Percentiles rank a stretch among this genome's conserved stretches.
Evolutionary conservation across 2,797 vertebrate species (phyloP).

Genomic region (Esox masquinongy): DNA sequence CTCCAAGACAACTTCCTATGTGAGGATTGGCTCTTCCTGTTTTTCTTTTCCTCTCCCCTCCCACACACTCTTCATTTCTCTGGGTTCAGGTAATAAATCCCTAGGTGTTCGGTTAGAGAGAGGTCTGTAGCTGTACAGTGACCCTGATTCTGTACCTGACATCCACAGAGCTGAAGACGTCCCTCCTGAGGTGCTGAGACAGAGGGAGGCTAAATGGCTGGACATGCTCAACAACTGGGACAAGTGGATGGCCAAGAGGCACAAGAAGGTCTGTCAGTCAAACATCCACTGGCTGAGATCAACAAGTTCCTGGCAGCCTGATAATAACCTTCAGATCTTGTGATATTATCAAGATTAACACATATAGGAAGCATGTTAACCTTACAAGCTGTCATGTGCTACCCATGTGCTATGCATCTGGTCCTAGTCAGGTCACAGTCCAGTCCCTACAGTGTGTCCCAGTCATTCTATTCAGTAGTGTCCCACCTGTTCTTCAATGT

Average conservation of each 20-base stretch:
- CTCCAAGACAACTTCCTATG: conserved; percentile 10
- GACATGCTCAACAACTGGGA: conserved; percentile 99
- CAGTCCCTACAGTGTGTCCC: too few species aligned
- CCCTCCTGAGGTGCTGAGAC: conserved; percentile 86
- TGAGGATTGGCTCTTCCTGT: conserved; percentile 1
- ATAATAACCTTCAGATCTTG: neutral
- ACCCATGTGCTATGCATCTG: too few species aligned
- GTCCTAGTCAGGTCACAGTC: too few species aligned
- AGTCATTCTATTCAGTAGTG: too few species aligned
- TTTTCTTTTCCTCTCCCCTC: neutral
- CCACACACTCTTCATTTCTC: neutral
- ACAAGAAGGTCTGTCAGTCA: conserved; percentile 87
- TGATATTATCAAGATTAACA: too few species aligned
- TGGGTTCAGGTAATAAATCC: neutral
- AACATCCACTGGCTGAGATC: neutral
- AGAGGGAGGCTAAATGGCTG: conserved; percentile 95
- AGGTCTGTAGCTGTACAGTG: neutral
- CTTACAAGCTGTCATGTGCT: neutral
- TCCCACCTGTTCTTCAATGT: too few species aligned
- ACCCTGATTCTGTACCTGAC: neutral
- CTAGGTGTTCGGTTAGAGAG: too few species aligned
- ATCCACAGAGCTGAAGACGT: conserved; percentile 80
- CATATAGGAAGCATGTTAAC: neutral
- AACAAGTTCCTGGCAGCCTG: neutral
- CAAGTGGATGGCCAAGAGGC: conserved; percentile 98